These are phyloP conservation scores for Calliphora vicina DNA, from an alignment of 1,140 invertebrate genomes.

Conservation along the genomic window DNA sequence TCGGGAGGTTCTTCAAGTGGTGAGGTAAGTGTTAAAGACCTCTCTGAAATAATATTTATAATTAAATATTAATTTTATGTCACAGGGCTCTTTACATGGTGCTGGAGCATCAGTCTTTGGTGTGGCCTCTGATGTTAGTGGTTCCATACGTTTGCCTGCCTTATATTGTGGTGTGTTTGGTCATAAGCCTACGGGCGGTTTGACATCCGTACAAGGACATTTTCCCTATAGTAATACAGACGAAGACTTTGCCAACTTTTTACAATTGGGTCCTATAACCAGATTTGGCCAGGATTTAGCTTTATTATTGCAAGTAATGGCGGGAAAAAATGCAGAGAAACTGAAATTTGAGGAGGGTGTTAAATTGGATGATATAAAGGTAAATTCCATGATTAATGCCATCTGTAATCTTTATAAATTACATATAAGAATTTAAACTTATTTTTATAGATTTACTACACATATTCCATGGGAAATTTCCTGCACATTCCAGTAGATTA, in stretches of 20 bases:
- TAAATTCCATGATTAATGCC: slow-evolving; percentile 38
- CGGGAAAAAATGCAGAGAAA: slow-evolving; percentile 59
- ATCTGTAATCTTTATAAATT: slow-evolving; percentile 49
- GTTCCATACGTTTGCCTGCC: slow-evolving; percentile 87
- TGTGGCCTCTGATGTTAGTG: slow-evolving; percentile 86
- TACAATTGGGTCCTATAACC: slow-evolving; percentile 79
- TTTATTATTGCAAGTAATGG: slow-evolving; percentile 72
- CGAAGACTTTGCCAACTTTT: slow-evolving; percentile 42
- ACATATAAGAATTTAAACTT: slow-evolving; percentile 56
- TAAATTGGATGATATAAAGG: slow-evolving; percentile 71
- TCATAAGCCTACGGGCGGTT: slow-evolving; percentile 79
- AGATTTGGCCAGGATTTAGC: slow-evolving; percentile 80
- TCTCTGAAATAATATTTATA: background rate
- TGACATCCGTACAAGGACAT: slow-evolving; percentile 69
- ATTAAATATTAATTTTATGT: slow-evolving; percentile 38
- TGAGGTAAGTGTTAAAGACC: slow-evolving; percentile 66
- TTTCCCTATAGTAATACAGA: slow-evolving; percentile 63
- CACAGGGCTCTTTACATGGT: slow-evolving; percentile 74
- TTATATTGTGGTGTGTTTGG: slow-evolving; percentile 88
- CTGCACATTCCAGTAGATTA: slow-evolving; percentile 65
- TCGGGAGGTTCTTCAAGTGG: slow-evolving; percentile 81
- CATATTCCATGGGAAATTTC: slow-evolving; percentile 69
- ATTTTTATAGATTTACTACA: slow-evolving; percentile 66
- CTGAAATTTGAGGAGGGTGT: slow-evolving; percentile 65
- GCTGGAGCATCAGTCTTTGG: slow-evolving; percentile 80